phyloP scores from a whole-genome alignment of 2,888 invertebrate genomes.

The Apotomis betuletana region DNA sequence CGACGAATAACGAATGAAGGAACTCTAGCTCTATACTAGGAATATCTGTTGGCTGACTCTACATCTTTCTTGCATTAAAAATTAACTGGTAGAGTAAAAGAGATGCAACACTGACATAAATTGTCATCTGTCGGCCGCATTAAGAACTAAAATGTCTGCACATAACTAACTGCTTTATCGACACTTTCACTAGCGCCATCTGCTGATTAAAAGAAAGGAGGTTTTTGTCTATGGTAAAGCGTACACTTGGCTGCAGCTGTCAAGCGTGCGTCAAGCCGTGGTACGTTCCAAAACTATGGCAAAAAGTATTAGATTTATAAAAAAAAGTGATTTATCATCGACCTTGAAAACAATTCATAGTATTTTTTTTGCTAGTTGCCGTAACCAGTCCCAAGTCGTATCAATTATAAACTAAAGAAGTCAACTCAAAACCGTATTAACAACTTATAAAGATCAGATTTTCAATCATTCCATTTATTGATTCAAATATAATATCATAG shows the following conservation, averaged over 20 bases:
- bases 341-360: no score
- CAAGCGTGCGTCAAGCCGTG: slow-evolving; percentile 6
- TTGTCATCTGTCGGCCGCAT: slow-evolving; percentile 44
- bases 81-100: slow-evolving; percentile 46
- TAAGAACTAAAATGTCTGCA: slow-evolving; percentile 38
- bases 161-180: slow-evolving; percentile 50
- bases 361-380: no score
- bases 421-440: no score
- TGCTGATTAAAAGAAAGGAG: not conserved
- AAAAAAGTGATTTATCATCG: no score
- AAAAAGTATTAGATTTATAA: not conserved
- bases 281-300: not conserved
- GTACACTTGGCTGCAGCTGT: not conserved
- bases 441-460: no score
- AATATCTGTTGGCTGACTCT: slow-evolving; percentile 43
- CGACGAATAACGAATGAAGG: slow-evolving; percentile 72
- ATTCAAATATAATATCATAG: no score
- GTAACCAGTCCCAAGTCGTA: no score
- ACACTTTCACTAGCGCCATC: slow-evolving; percentile 41
- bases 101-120: slow-evolving; percentile 43
- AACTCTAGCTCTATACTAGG: slow-evolving; percentile 53
- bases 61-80: slow-evolving; percentile 47
- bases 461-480: no score
- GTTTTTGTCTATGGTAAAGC: slow-evolving; percentile 11
- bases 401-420: no score